Percentiles rank a stretch among this genome's conserved stretches.
These are phyloP conservation scores for Saturnia pavonia DNA, from an alignment of 2,888 invertebrate species.

Conservation along the genomic window DNA sequence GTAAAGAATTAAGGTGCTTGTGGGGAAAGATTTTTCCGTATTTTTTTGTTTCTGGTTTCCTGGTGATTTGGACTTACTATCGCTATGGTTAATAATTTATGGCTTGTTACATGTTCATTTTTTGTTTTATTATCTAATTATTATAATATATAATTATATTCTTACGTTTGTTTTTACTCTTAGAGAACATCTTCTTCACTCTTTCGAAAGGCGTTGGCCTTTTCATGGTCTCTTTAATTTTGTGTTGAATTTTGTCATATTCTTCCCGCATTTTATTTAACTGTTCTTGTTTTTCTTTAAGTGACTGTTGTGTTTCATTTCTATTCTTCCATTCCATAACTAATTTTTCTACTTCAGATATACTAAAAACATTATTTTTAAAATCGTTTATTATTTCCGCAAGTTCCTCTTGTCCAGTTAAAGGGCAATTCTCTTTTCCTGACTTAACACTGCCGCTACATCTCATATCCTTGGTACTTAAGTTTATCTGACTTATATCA, in stretches of 20 bases:
- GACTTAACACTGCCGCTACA: conserved; percentile 71
- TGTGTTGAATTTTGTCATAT: conserved; percentile 91
- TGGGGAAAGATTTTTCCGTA: not conserved
- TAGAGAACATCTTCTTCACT: conserved; percentile 87
- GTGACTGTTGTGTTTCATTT: conserved; percentile 92
- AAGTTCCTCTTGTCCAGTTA: conserved; percentile 87
- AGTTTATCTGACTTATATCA: conserved; percentile 76
- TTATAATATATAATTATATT: conserved; percentile 21
- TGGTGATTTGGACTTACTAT: no score
- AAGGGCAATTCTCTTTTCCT: conserved; percentile 64
- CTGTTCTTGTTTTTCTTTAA: conserved; percentile 92
- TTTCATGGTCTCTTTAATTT: conserved; percentile 88
- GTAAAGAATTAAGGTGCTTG: not conserved
- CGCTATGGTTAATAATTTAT: no score
- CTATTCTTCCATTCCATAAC: conserved; percentile 94
- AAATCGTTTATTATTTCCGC: conserved; percentile 94
- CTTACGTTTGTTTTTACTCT: conserved; percentile 81
- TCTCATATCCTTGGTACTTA: conserved; percentile 68
- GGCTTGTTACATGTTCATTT: no score
- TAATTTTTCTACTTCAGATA: conserved; percentile 91
- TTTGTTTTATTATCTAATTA: not conserved
- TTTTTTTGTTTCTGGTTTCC: not conserved
- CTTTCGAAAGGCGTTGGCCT: conserved; percentile 91
- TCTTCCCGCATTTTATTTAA: conserved; percentile 89
- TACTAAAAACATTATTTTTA: conserved; percentile 93